Percentiles rank a stretch among this genome's conserved stretches.
Evolutionary conservation across 2,797 vertebrate genomes (phyloP).

Genomic region (Semotilus atromaculatus): DNA sequence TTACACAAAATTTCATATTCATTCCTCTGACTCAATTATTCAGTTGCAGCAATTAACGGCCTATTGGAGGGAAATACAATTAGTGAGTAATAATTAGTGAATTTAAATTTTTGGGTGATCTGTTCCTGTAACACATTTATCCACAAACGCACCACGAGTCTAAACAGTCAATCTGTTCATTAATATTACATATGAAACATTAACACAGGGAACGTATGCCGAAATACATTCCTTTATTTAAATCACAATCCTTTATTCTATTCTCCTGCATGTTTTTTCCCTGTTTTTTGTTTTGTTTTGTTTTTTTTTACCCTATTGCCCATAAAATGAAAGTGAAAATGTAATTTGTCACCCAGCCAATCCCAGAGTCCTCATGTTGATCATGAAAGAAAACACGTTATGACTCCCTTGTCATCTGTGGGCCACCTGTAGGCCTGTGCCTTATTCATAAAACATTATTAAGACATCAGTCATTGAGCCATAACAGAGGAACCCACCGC

Average conservation of each 20-base stretch:
- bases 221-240: background rate
- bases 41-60: background rate
- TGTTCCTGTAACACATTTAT: background rate
- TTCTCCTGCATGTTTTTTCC: background rate
- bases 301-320: background rate
- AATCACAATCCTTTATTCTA: background rate
- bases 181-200: background rate
- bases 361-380: background rate
- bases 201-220: background rate
- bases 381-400: slow-evolving; percentile 32
- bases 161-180: background rate
- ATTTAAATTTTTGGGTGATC: background rate
- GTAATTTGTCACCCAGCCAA: slow-evolving; percentile 1
- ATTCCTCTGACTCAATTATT: background rate
- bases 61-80: background rate
- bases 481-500: slow-evolving; percentile 25
- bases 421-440: slow-evolving; percentile 21
- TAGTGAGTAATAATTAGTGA: background rate
- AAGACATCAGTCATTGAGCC: slow-evolving; percentile 26
- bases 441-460: slow-evolving; percentile 45
- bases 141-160: background rate
- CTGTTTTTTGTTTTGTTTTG: background rate
- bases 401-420: slow-evolving; percentile 17
- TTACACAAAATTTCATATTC: background rate
- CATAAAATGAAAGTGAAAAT: slow-evolving; percentile 23